phyloP scores from a whole-genome alignment of 2,888 invertebrate genomes.

The Sussaba pulchella region DNA sequence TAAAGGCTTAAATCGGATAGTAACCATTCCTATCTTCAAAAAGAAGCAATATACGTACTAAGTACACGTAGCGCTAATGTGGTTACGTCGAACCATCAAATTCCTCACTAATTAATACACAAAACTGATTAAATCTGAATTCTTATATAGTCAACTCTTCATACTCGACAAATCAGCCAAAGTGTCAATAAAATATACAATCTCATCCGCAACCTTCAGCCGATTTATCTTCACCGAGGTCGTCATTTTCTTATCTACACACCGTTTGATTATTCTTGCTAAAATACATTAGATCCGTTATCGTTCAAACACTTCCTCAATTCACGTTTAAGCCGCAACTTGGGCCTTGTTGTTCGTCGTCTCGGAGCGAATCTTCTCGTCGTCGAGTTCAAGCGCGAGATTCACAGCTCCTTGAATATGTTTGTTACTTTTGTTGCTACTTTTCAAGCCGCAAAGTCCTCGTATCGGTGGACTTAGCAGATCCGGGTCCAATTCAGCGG shows the following conservation, averaged over 20 bases:
- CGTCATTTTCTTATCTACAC: background rate
- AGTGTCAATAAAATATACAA: slow-evolving; percentile 38
- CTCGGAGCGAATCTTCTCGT: slow-evolving; percentile 75
- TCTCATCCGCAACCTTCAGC: slow-evolving; percentile 11
- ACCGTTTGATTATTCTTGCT: slow-evolving; percentile 1
- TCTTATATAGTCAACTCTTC: slow-evolving; percentile 12
- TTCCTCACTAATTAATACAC: slow-evolving; percentile 44
- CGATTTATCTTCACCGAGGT: background rate
- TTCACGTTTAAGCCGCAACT: background rate
- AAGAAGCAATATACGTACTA: background rate
- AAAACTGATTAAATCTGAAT: slow-evolving; percentile 45
- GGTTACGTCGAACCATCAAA: slow-evolving; percentile 23
- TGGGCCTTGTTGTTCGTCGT: slow-evolving; percentile 63
- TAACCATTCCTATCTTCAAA: background rate
- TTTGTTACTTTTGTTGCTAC: slow-evolving; percentile 71
- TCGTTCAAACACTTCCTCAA: background rate
- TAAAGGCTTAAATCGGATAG: no score
- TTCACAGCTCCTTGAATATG: slow-evolving; percentile 79
- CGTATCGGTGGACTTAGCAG: slow-evolving; percentile 89
- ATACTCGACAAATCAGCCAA: background rate
- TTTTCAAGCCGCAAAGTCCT: slow-evolving; percentile 82
- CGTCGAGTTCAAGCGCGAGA: slow-evolving; percentile 79
- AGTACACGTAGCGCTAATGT: slow-evolving; percentile 43
- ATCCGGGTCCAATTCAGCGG: slow-evolving; percentile 88
- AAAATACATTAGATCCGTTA: slow-evolving; percentile 1